Percentiles rank a stretch among this genome's conserved stretches.
Evolutionary conservation across 2,113 vertebrate genomes (phyloP).

Genomic region (Solea senegalensis): DNA sequence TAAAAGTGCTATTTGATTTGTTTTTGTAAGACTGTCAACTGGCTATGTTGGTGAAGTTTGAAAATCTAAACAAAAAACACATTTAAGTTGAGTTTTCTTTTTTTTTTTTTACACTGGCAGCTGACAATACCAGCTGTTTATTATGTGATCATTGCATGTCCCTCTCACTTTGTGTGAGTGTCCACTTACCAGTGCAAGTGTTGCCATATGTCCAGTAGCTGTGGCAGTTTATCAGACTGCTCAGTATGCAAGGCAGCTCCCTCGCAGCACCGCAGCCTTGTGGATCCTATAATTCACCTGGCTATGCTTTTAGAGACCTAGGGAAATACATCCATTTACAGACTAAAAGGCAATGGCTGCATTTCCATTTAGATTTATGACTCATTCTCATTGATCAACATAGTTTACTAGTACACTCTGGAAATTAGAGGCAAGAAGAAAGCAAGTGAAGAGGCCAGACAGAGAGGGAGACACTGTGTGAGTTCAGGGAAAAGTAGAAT

Average conservation of each 20-base stretch:
- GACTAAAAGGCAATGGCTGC: slow-evolving; percentile 60
- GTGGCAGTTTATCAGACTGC: slow-evolving; percentile 35
- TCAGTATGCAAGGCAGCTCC: slow-evolving; percentile 62
- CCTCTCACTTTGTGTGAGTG: slow-evolving; percentile 22
- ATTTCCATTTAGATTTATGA: slow-evolving; percentile 80
- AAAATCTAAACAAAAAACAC: background rate
- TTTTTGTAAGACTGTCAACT: no score
- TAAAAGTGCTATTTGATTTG: no score
- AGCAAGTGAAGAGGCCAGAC: background rate
- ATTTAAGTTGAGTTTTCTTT: background rate
- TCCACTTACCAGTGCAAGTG: slow-evolving; percentile 20
- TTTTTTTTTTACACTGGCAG: slow-evolving; percentile 1
- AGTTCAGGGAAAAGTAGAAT: slow-evolving; percentile 1
- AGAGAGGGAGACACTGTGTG: background rate
- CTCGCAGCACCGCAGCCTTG: slow-evolving; percentile 19
- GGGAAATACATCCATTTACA: slow-evolving; percentile 64
- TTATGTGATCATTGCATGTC: slow-evolving; percentile 12
- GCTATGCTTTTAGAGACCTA: slow-evolving; percentile 69
- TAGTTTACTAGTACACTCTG: slow-evolving; percentile 63
- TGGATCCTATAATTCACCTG: slow-evolving; percentile 71
- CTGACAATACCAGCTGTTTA: slow-evolving; percentile 23
- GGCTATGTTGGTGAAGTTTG: background rate
- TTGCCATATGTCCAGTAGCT: slow-evolving; percentile 37
- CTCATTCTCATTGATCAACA: slow-evolving; percentile 78
- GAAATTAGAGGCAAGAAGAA: slow-evolving; percentile 39